Evolutionary conservation across 2,888 invertebrate species (phyloP).

Genomic region (Calliphora vomitoria): DNA sequence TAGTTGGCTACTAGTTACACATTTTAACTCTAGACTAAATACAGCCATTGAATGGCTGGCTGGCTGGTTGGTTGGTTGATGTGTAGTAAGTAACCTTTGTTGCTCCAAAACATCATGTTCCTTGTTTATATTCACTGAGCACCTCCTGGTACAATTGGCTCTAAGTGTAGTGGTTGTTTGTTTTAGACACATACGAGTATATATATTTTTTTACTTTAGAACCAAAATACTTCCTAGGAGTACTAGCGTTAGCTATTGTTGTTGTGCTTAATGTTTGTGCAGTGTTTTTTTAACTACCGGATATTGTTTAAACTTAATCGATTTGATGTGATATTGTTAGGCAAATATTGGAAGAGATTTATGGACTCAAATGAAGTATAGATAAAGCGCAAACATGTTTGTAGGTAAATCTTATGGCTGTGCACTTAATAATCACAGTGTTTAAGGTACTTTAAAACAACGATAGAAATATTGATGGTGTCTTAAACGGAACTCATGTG

Average conservation of each 20-base stretch:
- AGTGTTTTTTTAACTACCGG: slow-evolving; percentile 75
- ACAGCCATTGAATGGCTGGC: slow-evolving; percentile 2
- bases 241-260: background rate
- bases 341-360: slow-evolving; percentile 62
- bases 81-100: slow-evolving; percentile 1
- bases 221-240: slow-evolving; percentile 8
- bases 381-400: background rate
- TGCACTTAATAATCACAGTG: background rate
- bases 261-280: slow-evolving; percentile 33
- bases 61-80: background rate
- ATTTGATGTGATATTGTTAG: slow-evolving; percentile 75
- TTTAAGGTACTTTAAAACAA: background rate
- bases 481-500: no score
- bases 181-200: background rate
- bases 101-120: background rate
- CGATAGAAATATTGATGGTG: no score
- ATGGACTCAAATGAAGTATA: slow-evolving; percentile 5
- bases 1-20: slow-evolving; percentile 57
- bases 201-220: slow-evolving; percentile 6
- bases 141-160: slow-evolving; percentile 30
- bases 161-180: background rate
- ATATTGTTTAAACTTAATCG: slow-evolving; percentile 83
- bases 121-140: slow-evolving; percentile 36
- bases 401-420: background rate
- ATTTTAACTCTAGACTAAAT: slow-evolving; percentile 7